Base-by-base conservation (phyloP, 92 coral and sea anemone species). In the Parazoanthus atlanticus region DNA sequence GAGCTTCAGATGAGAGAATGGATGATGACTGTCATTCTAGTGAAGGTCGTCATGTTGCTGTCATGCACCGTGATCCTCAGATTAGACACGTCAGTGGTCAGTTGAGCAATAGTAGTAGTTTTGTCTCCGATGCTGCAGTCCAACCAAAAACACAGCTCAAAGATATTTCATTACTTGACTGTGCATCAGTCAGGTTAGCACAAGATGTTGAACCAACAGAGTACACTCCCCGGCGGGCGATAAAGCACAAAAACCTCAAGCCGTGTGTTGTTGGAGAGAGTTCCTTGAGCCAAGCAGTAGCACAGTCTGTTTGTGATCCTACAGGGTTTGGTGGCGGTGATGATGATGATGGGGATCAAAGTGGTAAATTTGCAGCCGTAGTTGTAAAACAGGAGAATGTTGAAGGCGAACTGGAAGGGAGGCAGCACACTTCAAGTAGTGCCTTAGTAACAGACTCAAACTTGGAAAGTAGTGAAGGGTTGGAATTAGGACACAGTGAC, bases 331-430 rank as follows among this genome's bases (percentile, higher is more conserved):
- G 26, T 17, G 36, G 26, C 32, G 43, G 31, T 31, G 56, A 26
- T 28, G 23, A 43, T 10, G 40, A 1, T 26, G 64, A 36, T 28
- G 38, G 41, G 47, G 38, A 6, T 56, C 38, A 29, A 6, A 70
- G 77, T 72, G 30, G 41, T 40, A 72, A 10, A 19, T 69, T 70
- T 70, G 12, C 64, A n/a, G 19, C 33, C 7, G 64, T 84, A 29
- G 64, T 49, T 41, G 61, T 84, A 41, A 84, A 84, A 29, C 76
- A 84, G 26, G 87, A 84, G 61, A 84, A 40, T 67, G 87, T 84
- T 46, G 87, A 84, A 70, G 33, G 40, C 12, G 87, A 84, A 16
- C 77, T 65, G 32, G 86, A 67, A 67, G 36, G 29, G 30, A 23
- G 23, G 10, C 86, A 70, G 31, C 31, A 58, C 32, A 43, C n/a